Evolutionary conservation across 1,140 invertebrate genomes (phyloP).

Genomic region (Holcopasites calliopsidis): DNA sequence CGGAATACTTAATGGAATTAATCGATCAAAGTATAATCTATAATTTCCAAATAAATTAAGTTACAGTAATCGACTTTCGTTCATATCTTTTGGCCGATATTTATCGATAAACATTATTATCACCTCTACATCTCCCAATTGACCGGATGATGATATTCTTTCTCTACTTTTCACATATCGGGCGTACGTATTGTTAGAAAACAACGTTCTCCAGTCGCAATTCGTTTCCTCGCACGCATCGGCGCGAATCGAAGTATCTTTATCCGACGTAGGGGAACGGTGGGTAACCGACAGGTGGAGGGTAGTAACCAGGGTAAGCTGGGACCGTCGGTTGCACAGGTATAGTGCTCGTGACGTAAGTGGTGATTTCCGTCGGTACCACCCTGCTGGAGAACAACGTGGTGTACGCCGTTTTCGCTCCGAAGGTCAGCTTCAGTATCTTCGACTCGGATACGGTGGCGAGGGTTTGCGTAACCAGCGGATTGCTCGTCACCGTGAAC

Average conservation of each 20-base stretch:
- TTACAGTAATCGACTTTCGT: too few relatives aligned
- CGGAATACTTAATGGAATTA: background rate
- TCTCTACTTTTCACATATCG: background rate
- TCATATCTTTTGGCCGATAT: too few relatives aligned
- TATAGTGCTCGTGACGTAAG: constrained; percentile 88
- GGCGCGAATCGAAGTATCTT: background rate
- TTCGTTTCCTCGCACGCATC: background rate
- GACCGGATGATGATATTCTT: background rate
- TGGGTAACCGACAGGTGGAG: constrained; percentile 84
- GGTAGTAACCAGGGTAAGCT: constrained; percentile 86
- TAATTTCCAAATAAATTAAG: too few relatives aligned
- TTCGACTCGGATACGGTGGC: constrained; percentile 90
- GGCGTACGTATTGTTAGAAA: background rate
- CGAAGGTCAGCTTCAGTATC: constrained; percentile 91
- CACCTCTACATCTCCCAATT: background rate
- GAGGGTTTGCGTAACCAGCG: constrained; percentile 88
- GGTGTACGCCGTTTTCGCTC: constrained; percentile 92
- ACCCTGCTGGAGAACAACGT: constrained; percentile 92
- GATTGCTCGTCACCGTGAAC: constrained; percentile 89
- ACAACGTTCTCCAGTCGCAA: background rate
- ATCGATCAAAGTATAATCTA: background rate
- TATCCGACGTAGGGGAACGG: constrained; percentile 88
- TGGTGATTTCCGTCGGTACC: constrained; percentile 90
- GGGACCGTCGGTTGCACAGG: constrained; percentile 85
- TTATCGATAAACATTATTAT: too few relatives aligned